Percentiles rank a stretch among this genome's conserved stretches.
These are phyloP conservation scores for Drosophila setifemur DNA, from an alignment of 1,140 invertebrate genomes.

Conservation along the genomic window DNA sequence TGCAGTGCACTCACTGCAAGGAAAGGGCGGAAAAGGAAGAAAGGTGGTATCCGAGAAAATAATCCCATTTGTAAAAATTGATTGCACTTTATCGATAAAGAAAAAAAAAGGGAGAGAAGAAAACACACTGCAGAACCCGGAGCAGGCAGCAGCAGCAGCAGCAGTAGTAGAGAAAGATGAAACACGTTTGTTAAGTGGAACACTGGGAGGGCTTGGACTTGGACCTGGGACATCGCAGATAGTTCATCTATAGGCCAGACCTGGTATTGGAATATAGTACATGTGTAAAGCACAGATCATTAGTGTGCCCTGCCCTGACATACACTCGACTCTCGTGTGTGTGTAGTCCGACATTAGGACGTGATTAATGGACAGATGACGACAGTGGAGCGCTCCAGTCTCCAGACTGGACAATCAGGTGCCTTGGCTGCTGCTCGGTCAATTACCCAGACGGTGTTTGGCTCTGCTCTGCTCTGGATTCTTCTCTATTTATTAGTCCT, in stretches of 20 bases:
- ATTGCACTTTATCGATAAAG: conserved; percentile 80
- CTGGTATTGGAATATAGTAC: conserved; percentile 14
- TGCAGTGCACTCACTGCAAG: conserved; percentile 22
- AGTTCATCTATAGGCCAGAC: conserved; percentile 50
- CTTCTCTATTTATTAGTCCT: conserved; percentile 37
- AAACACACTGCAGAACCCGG: neutral
- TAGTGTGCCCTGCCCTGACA: conserved; percentile 57
- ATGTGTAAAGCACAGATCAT: conserved; percentile 77
- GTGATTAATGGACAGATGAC: conserved; percentile 65
- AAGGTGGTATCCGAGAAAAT: conserved; percentile 59
- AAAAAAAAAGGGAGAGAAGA: conserved; percentile 10
- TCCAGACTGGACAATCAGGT: conserved; percentile 54
- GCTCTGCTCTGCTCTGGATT: neutral
- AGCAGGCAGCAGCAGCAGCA: neutral
- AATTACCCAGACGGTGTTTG: conserved; percentile 46
- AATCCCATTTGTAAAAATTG: conserved; percentile 81
- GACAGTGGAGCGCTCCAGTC: no score
- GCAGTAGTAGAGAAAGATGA: conserved; percentile 48
- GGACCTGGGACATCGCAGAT: conserved; percentile 23
- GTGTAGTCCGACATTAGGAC: conserved; percentile 47
- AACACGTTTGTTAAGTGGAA: conserved; percentile 56
- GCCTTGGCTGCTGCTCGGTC: conserved; percentile 19
- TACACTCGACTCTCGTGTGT: conserved; percentile 70
- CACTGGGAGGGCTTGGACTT: neutral
- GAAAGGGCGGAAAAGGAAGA: neutral